Base-by-base conservation (phyloP, 2,113 vertebrate species). In the Calypte anna region DNA sequence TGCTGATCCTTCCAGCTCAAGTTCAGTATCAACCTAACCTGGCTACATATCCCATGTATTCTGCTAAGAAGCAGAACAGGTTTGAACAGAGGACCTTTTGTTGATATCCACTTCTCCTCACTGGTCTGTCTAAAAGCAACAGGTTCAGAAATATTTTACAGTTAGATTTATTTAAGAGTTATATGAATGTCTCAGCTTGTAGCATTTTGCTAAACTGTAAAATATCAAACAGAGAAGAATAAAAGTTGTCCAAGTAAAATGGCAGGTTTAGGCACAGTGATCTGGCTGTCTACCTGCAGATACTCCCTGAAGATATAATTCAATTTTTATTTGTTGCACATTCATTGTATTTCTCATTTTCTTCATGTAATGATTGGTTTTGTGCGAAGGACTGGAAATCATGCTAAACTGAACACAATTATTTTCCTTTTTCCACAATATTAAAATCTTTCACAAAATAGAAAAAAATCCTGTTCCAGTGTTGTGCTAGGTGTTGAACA, bases 271-370 rank as follows among this genome's bases (percentile, higher is more conserved):
- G n/a, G 9, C 59, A 63, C 25, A 74, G 13, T 28, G 46, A 8
- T 70, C 83, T 91, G 66, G 4, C 50, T 63, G 10, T 48, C 22
- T 75, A 64, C 31, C 63, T 91, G 40, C 16, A 78, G 61, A 28
- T 64, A 44, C 4, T 89, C 33, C 30, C 61, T 82, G 31, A 84
- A 82, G 66, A 82, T 48, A 3, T 40, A 84, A 95, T 68, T 75
- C 10, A 75, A 4, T 67, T 86, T 93, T 67, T 7, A 64, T 87
- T 84, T 75, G 61, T 87, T 87, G 18, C 12, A 38, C 50, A 55
- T 72, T 86, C 57, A 44, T 2, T 24, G 21, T 33, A 72, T 89
- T 54, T 86, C 28, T 94, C 25, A 67, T 86, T 92, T 92, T 90
- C 20, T 57, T 89, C 64, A 30, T 67, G 31, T 15, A 80, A 28